Conservation (phyloP, 2,888 invertebrate genomes). For the Aporophyla nigra region DNA sequence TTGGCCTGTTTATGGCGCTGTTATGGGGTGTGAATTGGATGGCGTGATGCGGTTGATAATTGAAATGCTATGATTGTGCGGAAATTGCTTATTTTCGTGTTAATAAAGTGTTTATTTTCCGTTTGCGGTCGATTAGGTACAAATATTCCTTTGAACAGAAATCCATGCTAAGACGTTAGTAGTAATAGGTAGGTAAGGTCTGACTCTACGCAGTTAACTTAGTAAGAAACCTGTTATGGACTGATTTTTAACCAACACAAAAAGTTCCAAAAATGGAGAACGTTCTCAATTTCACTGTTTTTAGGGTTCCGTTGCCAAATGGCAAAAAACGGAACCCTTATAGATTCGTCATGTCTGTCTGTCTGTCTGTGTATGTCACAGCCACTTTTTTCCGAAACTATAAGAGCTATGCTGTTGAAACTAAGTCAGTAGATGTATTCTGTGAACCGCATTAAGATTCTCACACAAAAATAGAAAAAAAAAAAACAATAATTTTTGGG, state of each 20-base stretch:
- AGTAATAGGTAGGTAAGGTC: not conserved
- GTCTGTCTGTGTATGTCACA: too few relatives aligned
- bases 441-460: too few relatives aligned
- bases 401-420: too few relatives aligned
- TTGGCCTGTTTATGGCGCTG: conserved; percentile 48
- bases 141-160: conserved; percentile 41
- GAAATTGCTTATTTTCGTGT: conserved; percentile 68
- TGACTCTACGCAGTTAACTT: not conserved
- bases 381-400: too few relatives aligned
- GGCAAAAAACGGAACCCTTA: too few relatives aligned
- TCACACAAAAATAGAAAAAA: too few relatives aligned
- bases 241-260: not conserved
- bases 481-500: too few relatives aligned
- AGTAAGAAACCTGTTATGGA: not conserved
- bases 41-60: conserved; percentile 63
- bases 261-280: too few relatives aligned
- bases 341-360: too few relatives aligned
- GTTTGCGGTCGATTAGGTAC: conserved; percentile 25
- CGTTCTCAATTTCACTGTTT: too few relatives aligned
- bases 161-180: not conserved
- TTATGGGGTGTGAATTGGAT: conserved; percentile 51
- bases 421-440: too few relatives aligned
- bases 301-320: too few relatives aligned
- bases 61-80: conserved; percentile 66
- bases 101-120: conserved; percentile 58